These are phyloP conservation scores for Gymnocheta viridis DNA, from an alignment of 2,888 invertebrate species.

Conservation along the genomic window DNA sequence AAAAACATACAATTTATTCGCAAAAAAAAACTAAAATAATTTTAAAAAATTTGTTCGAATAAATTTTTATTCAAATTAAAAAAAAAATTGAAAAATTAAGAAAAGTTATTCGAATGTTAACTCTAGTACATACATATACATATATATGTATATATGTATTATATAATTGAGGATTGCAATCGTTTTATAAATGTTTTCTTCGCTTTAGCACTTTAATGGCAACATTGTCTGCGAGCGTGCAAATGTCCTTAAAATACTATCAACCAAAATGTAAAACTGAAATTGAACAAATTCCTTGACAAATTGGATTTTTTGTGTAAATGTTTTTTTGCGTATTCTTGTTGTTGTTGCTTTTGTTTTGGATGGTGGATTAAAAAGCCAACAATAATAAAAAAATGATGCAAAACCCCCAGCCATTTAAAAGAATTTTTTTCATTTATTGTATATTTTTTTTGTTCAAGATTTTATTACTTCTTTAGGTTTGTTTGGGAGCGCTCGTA, in stretches of 20 bases:
- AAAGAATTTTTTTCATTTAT: slow-evolving; percentile 18
- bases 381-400: slow-evolving; percentile 39
- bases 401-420: slow-evolving; percentile 52
- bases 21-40: no score
- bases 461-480: slow-evolving; percentile 30
- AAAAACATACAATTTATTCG: no score
- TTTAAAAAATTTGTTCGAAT: no score
- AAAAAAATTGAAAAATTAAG: no score
- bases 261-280: slow-evolving; percentile 75
- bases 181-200: no score
- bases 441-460: slow-evolving; percentile 23
- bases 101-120: no score
- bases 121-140: no score
- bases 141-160: no score
- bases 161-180: no score
- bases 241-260: slow-evolving; percentile 64
- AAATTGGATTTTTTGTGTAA: slow-evolving; percentile 77
- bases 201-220: not conserved
- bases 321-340: slow-evolving; percentile 35
- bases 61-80: no score
- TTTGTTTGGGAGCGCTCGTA: not conserved
- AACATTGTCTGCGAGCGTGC: not conserved
- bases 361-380: slow-evolving; percentile 41
- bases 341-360: slow-evolving; percentile 41
- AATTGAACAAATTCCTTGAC: slow-evolving; percentile 81